Evolutionary conservation across 2,113 vertebrate genomes (phyloP), one percentile per base, ranked within the genome.

Genomic region (Ctenodactylus gundi): DNA sequence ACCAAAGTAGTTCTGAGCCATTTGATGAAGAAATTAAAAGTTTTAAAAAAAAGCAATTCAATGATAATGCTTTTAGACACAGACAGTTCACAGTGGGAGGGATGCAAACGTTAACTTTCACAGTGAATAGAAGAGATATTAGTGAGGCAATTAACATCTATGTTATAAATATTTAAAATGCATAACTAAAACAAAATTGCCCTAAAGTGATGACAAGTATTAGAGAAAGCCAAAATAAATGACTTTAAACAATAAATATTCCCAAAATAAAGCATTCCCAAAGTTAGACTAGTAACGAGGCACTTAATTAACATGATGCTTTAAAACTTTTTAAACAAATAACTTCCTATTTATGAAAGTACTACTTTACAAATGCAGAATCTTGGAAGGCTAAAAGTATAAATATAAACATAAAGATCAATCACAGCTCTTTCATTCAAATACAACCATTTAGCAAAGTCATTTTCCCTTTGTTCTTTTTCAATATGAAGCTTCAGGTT

Each of bases 111-210:
- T 27, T 84, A 51, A 39, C 75, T 46, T 87, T 87, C 64, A 80
- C 4, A 21, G 44, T 72, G 39, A 87, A 76, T 49, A n/a, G 17
- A 77, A 80, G 44, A 75, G n/a, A 85, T 36, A 90, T 73, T 95
- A 72, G 78, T 93, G 82, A 88, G 55, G 7, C 64, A 51, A 86
- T 92, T 91, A 88, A 27, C 29, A 85, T n/a, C 29, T 80, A 60
- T 51, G 29, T 67, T 46, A 80, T 90, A 92, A 95, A 93, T 90
- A 87, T 90, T 91, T 86, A 62, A 90, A 87, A 58, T 53, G 8
- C 0, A n/a, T 65, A 86, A 75, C 39, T 68, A 78, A 70, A 51
- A 89, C 9, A 80, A 80, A 92, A 82, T 81, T 88, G 27, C 39
- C 39, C 76, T 55, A 36, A 92, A 83, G 14, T 90, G 34, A 84